phyloP scores from a whole-genome alignment of 2,888 invertebrate species.

The Drosophila prolongata region DNA sequence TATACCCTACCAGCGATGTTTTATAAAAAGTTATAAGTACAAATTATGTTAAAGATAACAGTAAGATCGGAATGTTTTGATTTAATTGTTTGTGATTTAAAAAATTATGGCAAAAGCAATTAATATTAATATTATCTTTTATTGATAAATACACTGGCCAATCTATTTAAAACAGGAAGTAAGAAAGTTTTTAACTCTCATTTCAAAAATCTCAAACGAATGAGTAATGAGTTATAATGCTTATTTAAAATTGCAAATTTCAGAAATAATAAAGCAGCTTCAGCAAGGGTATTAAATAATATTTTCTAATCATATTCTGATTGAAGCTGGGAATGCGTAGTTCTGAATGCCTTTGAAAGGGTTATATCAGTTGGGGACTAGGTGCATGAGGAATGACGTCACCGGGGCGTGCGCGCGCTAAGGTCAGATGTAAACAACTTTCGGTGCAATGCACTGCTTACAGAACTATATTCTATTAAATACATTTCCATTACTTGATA shows the following conservation, averaged over 20 bases:
- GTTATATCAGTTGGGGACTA: conserved; percentile 13
- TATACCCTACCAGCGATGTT: not conserved
- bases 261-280: not conserved
- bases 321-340: conserved; percentile 7
- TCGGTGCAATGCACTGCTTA: conserved; percentile 13
- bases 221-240: too few relatives aligned
- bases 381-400: conserved; percentile 32
- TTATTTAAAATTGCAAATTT: not conserved
- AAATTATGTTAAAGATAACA: too few relatives aligned
- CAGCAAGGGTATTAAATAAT: conserved; percentile 4
- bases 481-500: conserved; percentile 37
- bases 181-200: not conserved
- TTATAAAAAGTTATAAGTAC: too few relatives aligned
- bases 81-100: too few relatives aligned
- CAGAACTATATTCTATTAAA: conserved; percentile 32
- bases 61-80: too few relatives aligned
- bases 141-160: not conserved
- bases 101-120: too few relatives aligned
- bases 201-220: not conserved
- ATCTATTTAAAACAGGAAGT: not conserved
- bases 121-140: too few relatives aligned
- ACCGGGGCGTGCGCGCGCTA: conserved; percentile 34
- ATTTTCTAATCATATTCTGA: not conserved
- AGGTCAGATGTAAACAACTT: conserved; percentile 29
- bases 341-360: conserved; percentile 29